Evolutionary conservation across 64 coral and sea anemone species (phyloP).

Genomic region (Stichodactyla mertensii): DNA sequence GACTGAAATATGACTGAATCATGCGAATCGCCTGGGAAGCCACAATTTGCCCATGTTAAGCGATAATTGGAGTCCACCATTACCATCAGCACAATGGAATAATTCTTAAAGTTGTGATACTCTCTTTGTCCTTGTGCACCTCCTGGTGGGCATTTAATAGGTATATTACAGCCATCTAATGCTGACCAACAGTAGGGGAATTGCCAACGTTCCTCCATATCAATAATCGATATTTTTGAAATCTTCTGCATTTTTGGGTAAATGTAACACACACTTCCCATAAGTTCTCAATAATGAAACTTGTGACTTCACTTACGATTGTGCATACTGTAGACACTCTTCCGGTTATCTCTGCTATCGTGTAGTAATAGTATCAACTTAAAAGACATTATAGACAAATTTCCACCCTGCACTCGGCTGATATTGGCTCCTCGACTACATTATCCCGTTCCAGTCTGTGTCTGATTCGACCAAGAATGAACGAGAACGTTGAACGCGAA

Average conservation of each 20-base stretch:
- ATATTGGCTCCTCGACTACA: constrained; percentile 38
- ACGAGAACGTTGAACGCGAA: constrained; percentile 57
- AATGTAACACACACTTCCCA: constrained; percentile 50
- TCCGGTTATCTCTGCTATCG: constrained; percentile 19
- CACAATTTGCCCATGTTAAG: constrained; percentile 37
- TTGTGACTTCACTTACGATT: constrained; percentile 14
- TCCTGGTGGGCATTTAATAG: constrained; percentile 48
- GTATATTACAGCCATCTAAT: constrained; percentile 48
- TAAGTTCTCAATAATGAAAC: constrained; percentile 24
- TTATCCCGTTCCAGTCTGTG: constrained; percentile 28
- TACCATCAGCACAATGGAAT: constrained; percentile 41
- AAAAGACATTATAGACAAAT: constrained; percentile 38
- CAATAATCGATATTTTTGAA: constrained; percentile 38
- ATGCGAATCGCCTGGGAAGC: constrained; percentile 49
- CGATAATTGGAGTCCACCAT: constrained; percentile 41
- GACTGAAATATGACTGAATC: constrained; percentile 41
- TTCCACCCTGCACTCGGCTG: constrained; percentile 34
- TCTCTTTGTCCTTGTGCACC: constrained; percentile 23
- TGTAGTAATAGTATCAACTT: constrained; percentile 38
- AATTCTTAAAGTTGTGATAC: constrained; percentile 51
- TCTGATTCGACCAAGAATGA: constrained; percentile 29
- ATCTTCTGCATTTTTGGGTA: constrained; percentile 34
- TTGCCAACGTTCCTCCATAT: constrained; percentile 46
- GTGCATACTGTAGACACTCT: background rate
- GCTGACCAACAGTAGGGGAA: constrained; percentile 50